Conservation (phyloP, 1,140 invertebrate species). For the Tribolium castaneum region DNA sequence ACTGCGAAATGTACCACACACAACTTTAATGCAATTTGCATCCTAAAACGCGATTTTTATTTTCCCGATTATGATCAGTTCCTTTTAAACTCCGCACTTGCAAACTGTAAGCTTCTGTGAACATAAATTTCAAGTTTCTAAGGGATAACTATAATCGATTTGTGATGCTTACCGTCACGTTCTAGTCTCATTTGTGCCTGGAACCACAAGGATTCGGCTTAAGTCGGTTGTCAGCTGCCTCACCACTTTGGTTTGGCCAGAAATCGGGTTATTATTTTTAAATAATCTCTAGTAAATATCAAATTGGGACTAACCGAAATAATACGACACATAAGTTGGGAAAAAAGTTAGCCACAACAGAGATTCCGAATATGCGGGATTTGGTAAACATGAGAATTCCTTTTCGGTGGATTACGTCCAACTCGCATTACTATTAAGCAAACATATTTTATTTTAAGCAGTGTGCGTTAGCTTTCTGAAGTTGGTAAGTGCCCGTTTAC, state of each 20-base stretch:
- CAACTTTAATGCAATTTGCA: neutral
- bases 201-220: constrained; percentile 11
- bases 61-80: neutral
- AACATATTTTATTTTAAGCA: constrained; percentile 11
- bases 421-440: neutral
- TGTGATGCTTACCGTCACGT: constrained; percentile 27
- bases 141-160: constrained; percentile 26
- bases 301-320: neutral
- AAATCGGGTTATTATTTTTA: neutral
- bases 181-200: neutral
- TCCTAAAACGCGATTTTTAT: too few relatives aligned
- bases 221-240: neutral
- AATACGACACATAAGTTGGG: neutral
- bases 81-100: neutral
- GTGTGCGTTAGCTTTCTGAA: neutral
- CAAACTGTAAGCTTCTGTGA: neutral
- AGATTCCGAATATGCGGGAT: neutral
- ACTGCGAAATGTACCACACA: neutral
- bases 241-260: neutral
- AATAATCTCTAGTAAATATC: neutral
- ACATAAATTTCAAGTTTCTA: neutral
- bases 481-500: constrained; percentile 4
- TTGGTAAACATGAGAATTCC: neutral
- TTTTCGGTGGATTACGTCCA: neutral
- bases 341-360: constrained; percentile 4